phyloP scores from a whole-genome alignment of 2,797 vertebrate species.

The Periparus ater region DNA sequence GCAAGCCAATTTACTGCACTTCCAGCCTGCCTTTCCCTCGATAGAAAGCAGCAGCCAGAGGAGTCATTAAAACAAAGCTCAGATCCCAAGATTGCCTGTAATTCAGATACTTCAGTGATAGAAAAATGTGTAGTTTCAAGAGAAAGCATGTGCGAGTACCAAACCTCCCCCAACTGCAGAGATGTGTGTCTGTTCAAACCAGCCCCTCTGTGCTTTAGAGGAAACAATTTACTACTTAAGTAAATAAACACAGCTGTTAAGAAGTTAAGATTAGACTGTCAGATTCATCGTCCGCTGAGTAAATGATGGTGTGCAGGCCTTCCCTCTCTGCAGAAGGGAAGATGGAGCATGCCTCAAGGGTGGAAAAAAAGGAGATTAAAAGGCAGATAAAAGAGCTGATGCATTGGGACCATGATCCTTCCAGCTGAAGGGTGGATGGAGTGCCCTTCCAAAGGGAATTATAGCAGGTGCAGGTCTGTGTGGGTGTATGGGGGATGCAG shows the following conservation, averaged over 20 bases:
- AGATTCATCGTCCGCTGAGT: not conserved
- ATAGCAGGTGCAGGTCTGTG: not conserved
- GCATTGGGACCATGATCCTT: not conserved
- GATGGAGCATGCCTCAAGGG: not conserved
- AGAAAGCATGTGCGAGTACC: not conserved
- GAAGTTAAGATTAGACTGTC: constrained; percentile 40
- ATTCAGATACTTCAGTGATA: constrained; percentile 42
- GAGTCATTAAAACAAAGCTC: constrained; percentile 42
- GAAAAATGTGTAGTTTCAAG: constrained; percentile 33
- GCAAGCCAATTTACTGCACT: constrained; percentile 13
- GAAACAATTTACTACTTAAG: constrained; percentile 64
- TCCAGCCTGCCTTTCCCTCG: not conserved
- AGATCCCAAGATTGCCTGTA: constrained; percentile 14
- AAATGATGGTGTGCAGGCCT: not conserved
- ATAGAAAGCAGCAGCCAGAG: constrained; percentile 15
- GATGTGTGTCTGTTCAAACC: constrained; percentile 37
- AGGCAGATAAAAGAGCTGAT: not conserved
- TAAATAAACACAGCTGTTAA: constrained; percentile 69
- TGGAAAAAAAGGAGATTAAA: not conserved
- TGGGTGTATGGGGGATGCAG: not conserved
- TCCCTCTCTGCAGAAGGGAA: not conserved
- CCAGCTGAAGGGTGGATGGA: not conserved
- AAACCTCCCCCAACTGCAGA: constrained; percentile 26
- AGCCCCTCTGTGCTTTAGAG: constrained; percentile 31
- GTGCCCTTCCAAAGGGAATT: not conserved